Conservation (phyloP, 2,888 invertebrate species). For the Drosophila rubida region DNA sequence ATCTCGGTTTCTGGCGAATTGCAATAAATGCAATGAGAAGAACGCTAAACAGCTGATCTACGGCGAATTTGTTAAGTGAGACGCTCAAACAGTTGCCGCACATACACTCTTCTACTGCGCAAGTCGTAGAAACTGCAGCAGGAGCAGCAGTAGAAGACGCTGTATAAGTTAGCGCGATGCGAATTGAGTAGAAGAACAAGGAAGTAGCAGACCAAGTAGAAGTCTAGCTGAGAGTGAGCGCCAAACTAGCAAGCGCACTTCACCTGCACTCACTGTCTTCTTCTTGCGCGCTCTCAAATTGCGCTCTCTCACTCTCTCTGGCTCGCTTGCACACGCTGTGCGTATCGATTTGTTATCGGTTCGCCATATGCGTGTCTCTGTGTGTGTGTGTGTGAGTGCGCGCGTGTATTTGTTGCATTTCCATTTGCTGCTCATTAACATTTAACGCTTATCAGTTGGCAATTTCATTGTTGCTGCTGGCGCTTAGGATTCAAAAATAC, state of each 20-base stretch:
- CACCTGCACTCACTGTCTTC: not conserved
- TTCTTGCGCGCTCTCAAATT: too few species aligned
- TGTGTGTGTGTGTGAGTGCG: conserved; percentile 19
- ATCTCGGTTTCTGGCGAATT: conserved; percentile 32
- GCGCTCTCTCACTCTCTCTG: not conserved
- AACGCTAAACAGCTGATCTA: conserved; percentile 34
- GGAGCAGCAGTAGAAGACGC: not conserved
- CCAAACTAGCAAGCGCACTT: not conserved
- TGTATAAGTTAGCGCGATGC: too few species aligned
- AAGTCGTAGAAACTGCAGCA: not conserved
- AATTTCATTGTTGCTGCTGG: conserved; percentile 18
- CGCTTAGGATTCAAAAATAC: conserved; percentile 54
- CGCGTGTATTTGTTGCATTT: conserved; percentile 51
- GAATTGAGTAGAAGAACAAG: too few species aligned
- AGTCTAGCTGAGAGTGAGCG: too few species aligned
- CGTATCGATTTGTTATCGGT: conserved; percentile 44
- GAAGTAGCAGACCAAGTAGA: too few species aligned
- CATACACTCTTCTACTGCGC: not conserved
- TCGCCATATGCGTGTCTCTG: not conserved
- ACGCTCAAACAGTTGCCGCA: conserved; percentile 19
- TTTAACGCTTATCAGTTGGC: conserved; percentile 61
- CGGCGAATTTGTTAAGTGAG: conserved; percentile 30
- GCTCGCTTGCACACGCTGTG: conserved; percentile 5
- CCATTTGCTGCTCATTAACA: conserved; percentile 57
- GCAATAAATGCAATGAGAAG: not conserved